A percentile compares a stretch with the other conserved stretches of the same genome.
Conservation (phyloP, 2,113 vertebrate species). For the Poeciliopsis occidentalis region DNA sequence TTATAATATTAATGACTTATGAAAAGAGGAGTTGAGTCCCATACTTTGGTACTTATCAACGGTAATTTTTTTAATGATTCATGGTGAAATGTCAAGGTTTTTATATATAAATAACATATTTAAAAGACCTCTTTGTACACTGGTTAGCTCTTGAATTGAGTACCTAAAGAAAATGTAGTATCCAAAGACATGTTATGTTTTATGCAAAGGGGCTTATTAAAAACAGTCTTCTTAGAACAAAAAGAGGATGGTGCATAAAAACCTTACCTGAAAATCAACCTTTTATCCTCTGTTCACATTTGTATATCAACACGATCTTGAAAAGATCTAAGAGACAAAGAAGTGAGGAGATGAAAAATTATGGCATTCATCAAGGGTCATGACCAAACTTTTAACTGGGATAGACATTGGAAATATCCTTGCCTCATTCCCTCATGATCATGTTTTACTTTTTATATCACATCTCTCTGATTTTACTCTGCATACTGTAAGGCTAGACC, state of each 20-base stretch:
- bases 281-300: too few species aligned
- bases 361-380: slow-evolving; percentile 43
- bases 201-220: background rate
- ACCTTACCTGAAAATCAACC: too few species aligned
- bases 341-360: slow-evolving; percentile 12
- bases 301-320: slow-evolving; percentile 8
- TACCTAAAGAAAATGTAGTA: background rate
- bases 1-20: background rate
- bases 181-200: background rate
- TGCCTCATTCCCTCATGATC: slow-evolving; percentile 46
- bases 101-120: too few species aligned
- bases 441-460: slow-evolving; percentile 37
- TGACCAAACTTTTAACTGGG: slow-evolving; percentile 53
- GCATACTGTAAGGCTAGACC: slow-evolving; percentile 61
- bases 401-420: slow-evolving; percentile 42
- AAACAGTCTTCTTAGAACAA: too few species aligned
- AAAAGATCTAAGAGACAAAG: slow-evolving; percentile 4
- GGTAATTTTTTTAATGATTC: too few species aligned
- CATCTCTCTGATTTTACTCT: slow-evolving; percentile 55
- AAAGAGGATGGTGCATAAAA: too few species aligned
- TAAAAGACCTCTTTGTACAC: too few species aligned
- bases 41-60: too few species aligned
- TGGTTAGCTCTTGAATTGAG: too few species aligned
- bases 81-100: too few species aligned
- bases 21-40: background rate